Evolutionary conservation across 2,113 vertebrate species (phyloP).

Genomic region (Ciconia stormi): DNA sequence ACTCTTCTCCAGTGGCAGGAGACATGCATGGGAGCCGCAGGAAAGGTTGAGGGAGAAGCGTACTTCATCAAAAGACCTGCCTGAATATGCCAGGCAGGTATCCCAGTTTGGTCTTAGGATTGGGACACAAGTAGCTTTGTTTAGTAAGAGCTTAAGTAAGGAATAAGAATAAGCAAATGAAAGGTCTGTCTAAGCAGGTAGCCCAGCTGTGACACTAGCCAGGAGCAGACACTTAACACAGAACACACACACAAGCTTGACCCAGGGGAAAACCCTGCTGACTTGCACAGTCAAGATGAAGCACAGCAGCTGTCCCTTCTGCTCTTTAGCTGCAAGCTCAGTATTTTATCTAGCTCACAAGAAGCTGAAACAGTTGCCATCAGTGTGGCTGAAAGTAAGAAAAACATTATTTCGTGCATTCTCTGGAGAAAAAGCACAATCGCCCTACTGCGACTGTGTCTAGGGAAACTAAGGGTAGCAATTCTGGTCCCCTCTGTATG

Average conservation of each 20-base stretch:
- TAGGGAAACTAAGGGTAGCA: neutral
- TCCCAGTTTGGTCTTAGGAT: neutral
- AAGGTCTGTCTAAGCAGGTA: neutral
- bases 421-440: neutral
- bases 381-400: neutral
- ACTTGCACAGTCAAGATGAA: neutral
- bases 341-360: neutral
- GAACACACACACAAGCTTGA: accelerated
- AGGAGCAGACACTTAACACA: neutral
- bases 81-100: neutral
- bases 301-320: neutral
- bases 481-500: neutral
- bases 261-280: neutral
- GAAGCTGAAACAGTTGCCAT: neutral
- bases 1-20: neutral
- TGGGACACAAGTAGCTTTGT: neutral
- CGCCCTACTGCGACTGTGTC: neutral
- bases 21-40: accelerated
- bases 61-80: neutral
- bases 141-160: neutral
- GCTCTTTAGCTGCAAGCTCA: neutral
- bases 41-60: neutral
- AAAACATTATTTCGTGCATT: neutral
- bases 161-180: accelerated
- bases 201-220: neutral